Base-by-base conservation (phyloP, 2,888 invertebrate genomes). In the Erebia aethiops region DNA sequence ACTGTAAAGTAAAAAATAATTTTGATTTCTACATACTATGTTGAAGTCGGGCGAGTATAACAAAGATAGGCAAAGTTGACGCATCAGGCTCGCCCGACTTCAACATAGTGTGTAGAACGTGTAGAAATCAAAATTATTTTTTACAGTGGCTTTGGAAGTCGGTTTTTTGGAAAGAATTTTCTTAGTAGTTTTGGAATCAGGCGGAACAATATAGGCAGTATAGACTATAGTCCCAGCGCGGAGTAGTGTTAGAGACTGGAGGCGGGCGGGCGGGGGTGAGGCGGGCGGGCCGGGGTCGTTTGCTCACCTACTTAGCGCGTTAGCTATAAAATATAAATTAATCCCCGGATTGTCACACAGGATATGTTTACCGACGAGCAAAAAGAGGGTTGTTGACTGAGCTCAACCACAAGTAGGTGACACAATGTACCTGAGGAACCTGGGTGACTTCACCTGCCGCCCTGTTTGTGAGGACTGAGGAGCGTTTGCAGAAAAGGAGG, bases 271-370 rank as follows among this genome's bases (percentile, higher is more conserved):
- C 43, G 54, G 54, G 78, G n/a, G n/a, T n/a, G n/a, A n/a, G n/a
- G n/a, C n/a, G 10, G 41, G 0, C 41, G n/a, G 46, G 62, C 43
- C 43, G 54, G 78, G n/a, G n/a, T n/a, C 11, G 62, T 62, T 62
- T 49, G 84, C 80, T 80, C 77, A 79, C 75, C 77, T 74, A 76
- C 79, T 88, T 87, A 87, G 85, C 78, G 81, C 77, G 76, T 77
- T 81, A 76, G 83, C 81, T 84, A 84, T 85, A 87, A 87, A 87
- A 87, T 85, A 85, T 85, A 87, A 87, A 87, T 87, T 84, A 85
- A 83, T 80, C 78, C 77, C 63, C 75, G 76, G 78, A 82, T 81
- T 78, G 78, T 78, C 81, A 83, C 83, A 83, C 76, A 77, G 71
- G 58, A 61, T 70, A 43, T 74, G 67, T 76, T 76, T 77, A 62